Conservation (phyloP, 2,888 invertebrate species). For the Platypus cylindrus region DNA sequence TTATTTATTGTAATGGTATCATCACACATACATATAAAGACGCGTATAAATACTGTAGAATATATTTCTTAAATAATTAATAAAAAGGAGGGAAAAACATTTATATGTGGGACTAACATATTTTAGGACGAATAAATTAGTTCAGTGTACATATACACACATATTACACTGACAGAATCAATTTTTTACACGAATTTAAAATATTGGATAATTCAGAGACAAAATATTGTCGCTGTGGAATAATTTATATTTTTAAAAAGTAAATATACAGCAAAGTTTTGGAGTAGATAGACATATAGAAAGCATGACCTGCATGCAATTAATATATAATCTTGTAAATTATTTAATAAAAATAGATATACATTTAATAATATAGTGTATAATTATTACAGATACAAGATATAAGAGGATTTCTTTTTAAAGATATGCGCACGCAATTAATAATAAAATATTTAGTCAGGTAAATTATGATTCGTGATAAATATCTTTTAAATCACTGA, state of each 20-base stretch:
- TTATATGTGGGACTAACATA: conserved; percentile 3
- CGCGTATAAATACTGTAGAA: too few species aligned
- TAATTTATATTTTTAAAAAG: too few species aligned
- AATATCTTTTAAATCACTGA: conserved; percentile 30
- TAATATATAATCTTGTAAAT: conserved; percentile 7
- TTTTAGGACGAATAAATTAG: conserved; percentile 9
- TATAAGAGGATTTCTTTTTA: conserved; percentile 11
- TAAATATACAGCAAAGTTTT: too few species aligned
- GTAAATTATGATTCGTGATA: conserved; percentile 22
- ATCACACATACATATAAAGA: too few species aligned
- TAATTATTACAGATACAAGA: too few species aligned
- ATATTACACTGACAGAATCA: conserved; percentile 11
- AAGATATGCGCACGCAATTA: conserved; percentile 25
- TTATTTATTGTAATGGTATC: too few species aligned
- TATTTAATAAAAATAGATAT: conserved; percentile 22
- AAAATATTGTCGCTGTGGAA: too few species aligned
- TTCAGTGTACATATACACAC: conserved; percentile 8
- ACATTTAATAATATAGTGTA: conserved; percentile 12
- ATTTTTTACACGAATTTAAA: conserved; percentile 4
- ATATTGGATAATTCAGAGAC: too few species aligned
- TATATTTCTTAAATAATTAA: too few species aligned
- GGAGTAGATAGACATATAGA: conserved; percentile 11
- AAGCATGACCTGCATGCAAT: conserved; percentile 32
- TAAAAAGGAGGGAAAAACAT: not conserved
- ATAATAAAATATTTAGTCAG: conserved; percentile 16